Percentiles rank a stretch among this genome's conserved stretches.
Evolutionary conservation across 2,888 invertebrate genomes (phyloP).

Genomic region (Lycia hirtaria): DNA sequence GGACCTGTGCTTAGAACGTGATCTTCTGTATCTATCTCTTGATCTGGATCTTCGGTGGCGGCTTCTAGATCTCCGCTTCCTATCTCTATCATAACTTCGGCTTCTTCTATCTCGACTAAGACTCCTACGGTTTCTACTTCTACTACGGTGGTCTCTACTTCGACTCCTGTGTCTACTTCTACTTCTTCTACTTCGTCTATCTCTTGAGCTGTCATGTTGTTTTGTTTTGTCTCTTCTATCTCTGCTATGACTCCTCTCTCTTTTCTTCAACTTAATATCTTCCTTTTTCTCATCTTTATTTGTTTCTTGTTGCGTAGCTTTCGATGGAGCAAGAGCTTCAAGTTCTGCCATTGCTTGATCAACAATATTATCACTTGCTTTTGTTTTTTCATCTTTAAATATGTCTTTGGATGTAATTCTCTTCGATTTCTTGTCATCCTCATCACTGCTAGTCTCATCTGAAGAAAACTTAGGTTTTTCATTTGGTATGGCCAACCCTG

Average conservation of each 20-base stretch:
- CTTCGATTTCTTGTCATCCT: slow-evolving; percentile 60
- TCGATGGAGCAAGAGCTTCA: slow-evolving; percentile 93
- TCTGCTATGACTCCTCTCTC: slow-evolving; percentile 56
- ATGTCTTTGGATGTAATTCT: slow-evolving; percentile 75
- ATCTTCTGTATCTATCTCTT: slow-evolving; percentile 55
- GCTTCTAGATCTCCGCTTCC: slow-evolving; percentile 54
- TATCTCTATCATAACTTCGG: slow-evolving; percentile 48
- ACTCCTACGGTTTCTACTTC: slow-evolving; percentile 56
- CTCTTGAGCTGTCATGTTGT: slow-evolving; percentile 60
- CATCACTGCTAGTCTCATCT: slow-evolving; percentile 63
- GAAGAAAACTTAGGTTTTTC: slow-evolving; percentile 82
- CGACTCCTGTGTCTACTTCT: slow-evolving; percentile 57
- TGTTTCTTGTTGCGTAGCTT: slow-evolving; percentile 50
- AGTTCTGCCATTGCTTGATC: slow-evolving; percentile 94
- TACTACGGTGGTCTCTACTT: slow-evolving; percentile 51
- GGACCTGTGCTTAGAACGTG: slow-evolving; percentile 47
- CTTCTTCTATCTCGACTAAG: slow-evolving; percentile 55
- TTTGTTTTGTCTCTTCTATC: slow-evolving; percentile 56
- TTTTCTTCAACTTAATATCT: slow-evolving; percentile 49
- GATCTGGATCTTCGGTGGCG: slow-evolving; percentile 46
- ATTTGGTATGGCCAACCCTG: slow-evolving; percentile 93
- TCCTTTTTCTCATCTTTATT: slow-evolving; percentile 41
- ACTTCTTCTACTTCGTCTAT: slow-evolving; percentile 50
- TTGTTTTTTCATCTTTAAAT: slow-evolving; percentile 71
- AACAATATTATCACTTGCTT: slow-evolving; percentile 82